Evolutionary conservation across 1,140 invertebrate species (phyloP).

Genomic region (Homalodisca vitripennis): DNA sequence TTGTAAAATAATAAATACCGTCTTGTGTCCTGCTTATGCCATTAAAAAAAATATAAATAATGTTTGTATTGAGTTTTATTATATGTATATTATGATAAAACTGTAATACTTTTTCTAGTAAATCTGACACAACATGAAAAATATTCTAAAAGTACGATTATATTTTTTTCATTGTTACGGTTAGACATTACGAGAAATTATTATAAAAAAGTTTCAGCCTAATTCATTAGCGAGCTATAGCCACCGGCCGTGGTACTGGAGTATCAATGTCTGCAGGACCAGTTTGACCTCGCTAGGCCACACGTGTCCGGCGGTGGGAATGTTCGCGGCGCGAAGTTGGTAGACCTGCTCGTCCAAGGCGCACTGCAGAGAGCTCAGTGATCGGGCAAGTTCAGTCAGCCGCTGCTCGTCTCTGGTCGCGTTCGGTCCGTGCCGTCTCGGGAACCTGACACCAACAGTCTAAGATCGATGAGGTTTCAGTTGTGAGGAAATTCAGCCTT

Average conservation of each 20-base stretch:
- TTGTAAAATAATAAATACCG: too few relatives aligned
- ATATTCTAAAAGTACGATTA: not conserved
- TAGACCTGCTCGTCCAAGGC: not conserved
- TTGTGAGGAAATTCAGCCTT: constrained; percentile 8
- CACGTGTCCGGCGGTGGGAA: not conserved
- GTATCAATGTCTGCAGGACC: not conserved
- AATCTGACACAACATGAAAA: too few relatives aligned
- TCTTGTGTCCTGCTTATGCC: too few relatives aligned
- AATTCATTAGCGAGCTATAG: not conserved
- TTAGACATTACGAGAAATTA: not conserved
- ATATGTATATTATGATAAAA: too few relatives aligned
- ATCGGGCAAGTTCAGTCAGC: not conserved
- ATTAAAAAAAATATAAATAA: too few relatives aligned
- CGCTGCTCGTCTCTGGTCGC: not conserved
- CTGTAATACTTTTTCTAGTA: too few relatives aligned
- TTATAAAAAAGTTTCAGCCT: not conserved
- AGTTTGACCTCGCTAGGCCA: not conserved
- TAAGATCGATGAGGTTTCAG: not conserved
- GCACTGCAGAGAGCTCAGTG: constrained; percentile 9
- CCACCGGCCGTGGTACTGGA: too few relatives aligned
- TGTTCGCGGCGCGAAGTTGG: not conserved
- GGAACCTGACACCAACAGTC: not conserved
- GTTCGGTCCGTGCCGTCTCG: not conserved
- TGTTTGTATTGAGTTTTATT: too few relatives aligned
- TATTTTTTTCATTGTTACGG: not conserved